These are phyloP conservation scores for Apodemus sylvaticus DNA, from an alignment of 2,113 vertebrate species.

Conservation along the genomic window DNA sequence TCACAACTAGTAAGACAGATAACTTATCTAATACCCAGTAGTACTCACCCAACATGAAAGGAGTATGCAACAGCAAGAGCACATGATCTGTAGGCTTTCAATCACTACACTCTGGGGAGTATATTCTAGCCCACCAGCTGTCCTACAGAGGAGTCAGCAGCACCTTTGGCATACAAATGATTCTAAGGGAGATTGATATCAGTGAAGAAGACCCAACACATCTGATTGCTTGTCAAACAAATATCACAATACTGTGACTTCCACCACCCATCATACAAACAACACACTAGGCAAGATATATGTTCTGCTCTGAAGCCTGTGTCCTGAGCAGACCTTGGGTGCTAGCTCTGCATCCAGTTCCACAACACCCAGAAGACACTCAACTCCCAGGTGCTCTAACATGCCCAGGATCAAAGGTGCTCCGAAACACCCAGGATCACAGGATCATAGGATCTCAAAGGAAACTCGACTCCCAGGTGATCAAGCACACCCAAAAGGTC, in stretches of 20 bases:
- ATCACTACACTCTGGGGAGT: no score
- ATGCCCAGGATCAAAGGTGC: no score
- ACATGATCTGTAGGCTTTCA: background rate
- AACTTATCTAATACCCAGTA: background rate
- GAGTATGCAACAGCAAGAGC: background rate
- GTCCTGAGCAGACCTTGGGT: no score
- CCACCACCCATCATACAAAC: background rate
- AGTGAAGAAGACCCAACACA: background rate
- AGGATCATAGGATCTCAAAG: no score
- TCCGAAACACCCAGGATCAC: no score
- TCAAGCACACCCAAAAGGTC: no score
- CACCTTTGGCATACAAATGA: background rate
- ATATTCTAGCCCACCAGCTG: background rate
- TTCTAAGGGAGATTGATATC: background rate
- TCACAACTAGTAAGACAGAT: background rate
- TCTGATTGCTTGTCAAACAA: background rate
- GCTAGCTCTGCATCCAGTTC: no score
- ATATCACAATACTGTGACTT: background rate
- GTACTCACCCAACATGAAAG: background rate
- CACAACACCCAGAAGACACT: no score
- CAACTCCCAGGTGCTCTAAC: no score
- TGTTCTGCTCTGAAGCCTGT: no score
- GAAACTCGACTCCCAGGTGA: no score
- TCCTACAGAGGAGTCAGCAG: background rate
- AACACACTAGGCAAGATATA: background rate